Conservation (phyloP, 2,797 vertebrate species). For the Pseudochirops corinnae region DNA sequence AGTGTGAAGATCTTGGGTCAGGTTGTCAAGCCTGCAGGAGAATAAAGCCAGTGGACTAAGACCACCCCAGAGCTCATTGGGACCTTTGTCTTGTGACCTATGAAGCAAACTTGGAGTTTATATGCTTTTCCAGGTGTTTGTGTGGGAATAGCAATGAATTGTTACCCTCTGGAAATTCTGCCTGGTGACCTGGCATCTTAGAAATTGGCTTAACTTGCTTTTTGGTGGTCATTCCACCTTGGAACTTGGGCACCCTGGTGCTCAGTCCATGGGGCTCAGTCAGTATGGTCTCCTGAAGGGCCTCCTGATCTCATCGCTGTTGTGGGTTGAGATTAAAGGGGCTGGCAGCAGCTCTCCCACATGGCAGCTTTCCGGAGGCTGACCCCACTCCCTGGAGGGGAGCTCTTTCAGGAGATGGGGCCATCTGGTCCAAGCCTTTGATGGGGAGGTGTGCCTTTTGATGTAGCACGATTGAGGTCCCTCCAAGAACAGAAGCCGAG, state of each 20-base stretch:
- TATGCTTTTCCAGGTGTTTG: background rate
- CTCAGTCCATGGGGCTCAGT: background rate
- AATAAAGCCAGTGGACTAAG: background rate
- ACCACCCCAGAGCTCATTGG: background rate
- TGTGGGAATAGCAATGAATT: background rate
- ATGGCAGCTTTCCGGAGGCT: conserved; percentile 50
- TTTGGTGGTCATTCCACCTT: background rate
- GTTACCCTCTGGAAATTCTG: background rate
- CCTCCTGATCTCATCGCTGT: background rate
- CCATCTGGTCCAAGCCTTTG: conserved; percentile 75
- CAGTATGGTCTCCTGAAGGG: background rate
- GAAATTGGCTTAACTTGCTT: background rate
- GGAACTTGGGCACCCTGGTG: background rate
- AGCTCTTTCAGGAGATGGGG: conserved; percentile 62
- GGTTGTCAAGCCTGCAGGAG: background rate
- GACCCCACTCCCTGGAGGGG: conserved; percentile 53
- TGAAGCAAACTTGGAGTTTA: background rate
- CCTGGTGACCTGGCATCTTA: background rate
- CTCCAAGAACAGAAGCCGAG: conserved; percentile 47
- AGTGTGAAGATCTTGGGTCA: background rate
- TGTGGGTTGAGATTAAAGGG: conserved; percentile 56
- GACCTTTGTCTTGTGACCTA: background rate
- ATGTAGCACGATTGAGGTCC: conserved; percentile 69
- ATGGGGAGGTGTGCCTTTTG: conserved; percentile 70
- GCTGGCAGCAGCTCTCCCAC: background rate